Conservation (phyloP, 1,140 invertebrate species). For the Nomia melanderi region DNA sequence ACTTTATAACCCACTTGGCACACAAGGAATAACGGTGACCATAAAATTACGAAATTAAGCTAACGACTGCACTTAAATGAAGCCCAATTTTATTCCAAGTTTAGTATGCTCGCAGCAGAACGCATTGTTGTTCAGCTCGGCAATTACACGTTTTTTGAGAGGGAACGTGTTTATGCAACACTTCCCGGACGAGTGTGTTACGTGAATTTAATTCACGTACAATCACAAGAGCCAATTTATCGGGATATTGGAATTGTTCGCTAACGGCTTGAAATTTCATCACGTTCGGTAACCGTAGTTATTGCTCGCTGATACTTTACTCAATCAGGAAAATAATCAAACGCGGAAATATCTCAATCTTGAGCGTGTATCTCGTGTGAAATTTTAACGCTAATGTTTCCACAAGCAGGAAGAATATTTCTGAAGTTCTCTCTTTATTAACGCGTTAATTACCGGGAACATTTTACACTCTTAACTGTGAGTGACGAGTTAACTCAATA, state of each 20-base stretch:
- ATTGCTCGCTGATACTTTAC: slow-evolving; percentile 8
- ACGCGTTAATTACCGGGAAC: no score
- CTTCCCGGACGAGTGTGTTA: not conserved
- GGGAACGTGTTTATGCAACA: no score
- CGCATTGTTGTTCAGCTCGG: not conserved
- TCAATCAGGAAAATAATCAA: slow-evolving; percentile 16
- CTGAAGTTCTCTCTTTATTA: no score
- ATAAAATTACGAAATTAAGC: not conserved
- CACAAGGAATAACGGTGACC: not conserved
- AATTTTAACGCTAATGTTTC: no score
- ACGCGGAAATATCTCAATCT: not conserved
- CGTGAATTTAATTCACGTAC: slow-evolving; percentile 1
- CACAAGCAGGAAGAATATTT: no score
- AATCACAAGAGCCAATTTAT: slow-evolving; percentile 2
- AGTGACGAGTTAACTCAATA: no score
- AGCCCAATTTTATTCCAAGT: not conserved
- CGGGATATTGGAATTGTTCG: slow-evolving; percentile 24
- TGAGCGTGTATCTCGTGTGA: not conserved
- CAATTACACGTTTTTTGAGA: not conserved
- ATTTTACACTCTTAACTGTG: no score
- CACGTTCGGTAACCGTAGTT: not conserved
- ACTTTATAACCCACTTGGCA: not conserved
- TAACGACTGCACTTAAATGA: not conserved
- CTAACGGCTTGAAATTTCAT: slow-evolving; percentile 25
- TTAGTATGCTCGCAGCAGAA: not conserved